Base-by-base conservation (phyloP, 1,140 invertebrate species). In the Drosophila murphyi region DNA sequence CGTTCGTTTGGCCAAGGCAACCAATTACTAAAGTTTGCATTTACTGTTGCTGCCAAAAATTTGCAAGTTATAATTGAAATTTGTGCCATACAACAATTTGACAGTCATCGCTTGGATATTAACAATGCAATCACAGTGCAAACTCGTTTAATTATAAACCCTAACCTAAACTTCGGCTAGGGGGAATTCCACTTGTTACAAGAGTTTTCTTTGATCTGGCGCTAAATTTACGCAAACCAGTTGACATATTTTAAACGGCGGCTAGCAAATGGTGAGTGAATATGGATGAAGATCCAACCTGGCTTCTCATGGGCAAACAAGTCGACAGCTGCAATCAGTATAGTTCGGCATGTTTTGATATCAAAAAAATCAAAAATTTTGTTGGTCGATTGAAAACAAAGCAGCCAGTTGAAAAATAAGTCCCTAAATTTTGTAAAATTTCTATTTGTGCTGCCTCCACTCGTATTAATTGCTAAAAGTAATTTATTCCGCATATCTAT, bases 31-130 rank as follows among this genome's bases (percentile, higher is more conserved):
- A 73, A 54, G 10, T 76, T 76, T 72, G 47, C 39, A 55, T 61
- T 62, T 64, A 48, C 60, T 60, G 51, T 12, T 20, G 48, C 32
- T 20, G 29, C 34, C 34, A 32, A 67, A 76, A 76, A 78, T 76
- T 76, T 79, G 69, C 77, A 72, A 79, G 69, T 75, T 65, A 78
- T 63, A 67, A 50, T 68, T 64, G 43, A 63, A 63, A 68, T 51
- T 61, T 74, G 63, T 57, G 65, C 52, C 71, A 61, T 32, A 60
- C 10, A 43, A n/a, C 10, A 43, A 69, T 29, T 72, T 51, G 43
- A 59, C 34, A 62, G 50, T 47, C 55, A 57, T n/a, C 39, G 51
- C 39, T n/a, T 52, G 34, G 50, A 31, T 31, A 12, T 10, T 51
- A 10, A 41, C 39, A 41, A 41, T 41, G 39, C 10, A 41, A 41